Base-by-base conservation (phyloP, 2,888 invertebrate genomes). In the Keiferia lycopersicella region DNA sequence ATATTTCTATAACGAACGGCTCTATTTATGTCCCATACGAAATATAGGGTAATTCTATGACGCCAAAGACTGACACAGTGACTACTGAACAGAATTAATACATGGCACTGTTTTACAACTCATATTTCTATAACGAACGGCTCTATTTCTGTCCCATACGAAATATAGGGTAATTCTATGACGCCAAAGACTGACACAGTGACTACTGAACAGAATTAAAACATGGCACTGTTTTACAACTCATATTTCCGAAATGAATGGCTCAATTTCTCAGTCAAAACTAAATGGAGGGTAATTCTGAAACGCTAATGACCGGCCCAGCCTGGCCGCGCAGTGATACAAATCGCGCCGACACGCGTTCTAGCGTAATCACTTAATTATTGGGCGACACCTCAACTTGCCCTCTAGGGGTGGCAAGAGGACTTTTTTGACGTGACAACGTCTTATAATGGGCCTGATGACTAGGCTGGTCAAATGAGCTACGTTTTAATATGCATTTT, bases 351-450 rank as follows among this genome's bases (percentile, higher is more conserved):
- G 84, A 83, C 90, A 89, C 89, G 88, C 87, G 87, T 83, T 80
- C 84, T 83, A 82, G 82, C 87, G 83, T 91, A 91, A 91, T 88
- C 91, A 89, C 91, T 91, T 90, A 88, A 91, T 90, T 90, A 88
- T 88, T 87, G 83, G 82, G 86, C 88, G 87, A 91, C 90, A 89
- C 88, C 85, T 89, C 76, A 68, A 67, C 65, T 64, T 56, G 10
- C 12, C 59, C 59, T 11, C 1, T 70, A 86, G 85, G 86, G 86
- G 26, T 86, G 82, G 26, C n/a, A 59, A 39, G 12, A 11, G n/a
- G 18, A 38, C 18, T n/a, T n/a, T n/a, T n/a, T n/a, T n/a, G n/a
- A n/a, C n/a, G n/a, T n/a, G n/a, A n/a, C n/a, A n/a, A n/a, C n/a
- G n/a, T n/a, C n/a, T n/a, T n/a, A n/a, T n/a, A n/a, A n/a, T n/a